Conservation (phyloP, 2,888 invertebrate species). For the Hirtodrosophila confusa region DNA sequence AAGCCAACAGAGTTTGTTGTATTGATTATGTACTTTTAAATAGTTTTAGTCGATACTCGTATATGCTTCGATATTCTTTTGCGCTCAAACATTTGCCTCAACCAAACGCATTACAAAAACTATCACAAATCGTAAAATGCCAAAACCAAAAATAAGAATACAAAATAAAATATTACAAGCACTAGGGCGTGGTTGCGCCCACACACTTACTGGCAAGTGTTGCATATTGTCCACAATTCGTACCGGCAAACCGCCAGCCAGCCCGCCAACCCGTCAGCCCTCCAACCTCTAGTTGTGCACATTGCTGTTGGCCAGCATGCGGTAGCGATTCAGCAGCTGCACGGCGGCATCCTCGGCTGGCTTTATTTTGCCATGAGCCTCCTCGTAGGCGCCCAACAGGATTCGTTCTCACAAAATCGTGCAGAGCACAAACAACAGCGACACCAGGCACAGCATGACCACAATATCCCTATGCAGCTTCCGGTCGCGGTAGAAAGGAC, state of each 20-base stretch:
- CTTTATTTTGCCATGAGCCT: constrained; percentile 59
- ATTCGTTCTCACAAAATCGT: constrained; percentile 83
- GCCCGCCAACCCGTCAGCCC: too few species aligned
- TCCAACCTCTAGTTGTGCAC: constrained; percentile 54
- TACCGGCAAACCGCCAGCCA: background rate
- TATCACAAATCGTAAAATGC: constrained; percentile 62
- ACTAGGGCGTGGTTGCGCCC: constrained; percentile 39
- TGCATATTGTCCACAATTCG: constrained; percentile 62
- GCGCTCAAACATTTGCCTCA: constrained; percentile 3
- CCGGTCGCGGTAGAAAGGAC: constrained; percentile 83
- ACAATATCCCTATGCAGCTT: constrained; percentile 83
- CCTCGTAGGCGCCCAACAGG: constrained; percentile 63
- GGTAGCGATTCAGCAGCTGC: constrained; percentile 63
- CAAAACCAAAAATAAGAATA: constrained; percentile 42
- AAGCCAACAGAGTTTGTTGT: constrained; percentile 58
- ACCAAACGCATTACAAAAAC: constrained; percentile 33
- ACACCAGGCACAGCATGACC: constrained; percentile 83
- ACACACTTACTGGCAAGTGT: constrained; percentile 58
- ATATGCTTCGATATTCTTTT: constrained; percentile 51
- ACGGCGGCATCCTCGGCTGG: constrained; percentile 65
- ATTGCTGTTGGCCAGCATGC: constrained; percentile 64
- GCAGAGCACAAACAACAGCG: constrained; percentile 83
- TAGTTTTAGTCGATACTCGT: constrained; percentile 41
- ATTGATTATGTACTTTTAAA: constrained; percentile 59
- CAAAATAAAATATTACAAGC: constrained; percentile 53